Evolutionary conservation across 2,113 vertebrate genomes (phyloP).

Genomic region (Eublepharis macularius): DNA sequence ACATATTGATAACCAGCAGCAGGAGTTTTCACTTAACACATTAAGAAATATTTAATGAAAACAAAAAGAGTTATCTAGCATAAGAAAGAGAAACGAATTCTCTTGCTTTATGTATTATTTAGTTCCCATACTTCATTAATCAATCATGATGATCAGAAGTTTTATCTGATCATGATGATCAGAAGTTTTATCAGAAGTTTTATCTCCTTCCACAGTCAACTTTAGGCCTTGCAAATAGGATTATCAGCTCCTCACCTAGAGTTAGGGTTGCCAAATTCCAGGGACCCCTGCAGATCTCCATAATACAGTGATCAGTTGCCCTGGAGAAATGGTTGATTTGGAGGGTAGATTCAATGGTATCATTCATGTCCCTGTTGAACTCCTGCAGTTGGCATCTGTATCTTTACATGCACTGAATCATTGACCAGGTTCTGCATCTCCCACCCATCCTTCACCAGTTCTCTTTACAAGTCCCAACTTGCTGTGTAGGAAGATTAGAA

Average conservation of each 20-base stretch:
- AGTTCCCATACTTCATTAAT: not conserved
- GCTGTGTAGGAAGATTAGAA: not conserved
- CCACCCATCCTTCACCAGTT: no score
- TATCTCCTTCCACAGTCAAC: not conserved
- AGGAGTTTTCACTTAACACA: conserved; percentile 56
- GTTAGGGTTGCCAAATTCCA: no score
- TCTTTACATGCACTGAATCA: not conserved
- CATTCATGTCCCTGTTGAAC: no score
- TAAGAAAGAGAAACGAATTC: conserved; percentile 30
- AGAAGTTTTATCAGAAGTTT: no score
- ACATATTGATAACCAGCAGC: conserved; percentile 58
- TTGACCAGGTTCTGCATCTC: no score
- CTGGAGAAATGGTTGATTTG: no score
- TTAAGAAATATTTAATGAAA: conserved; percentile 66
- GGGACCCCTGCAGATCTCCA: no score
- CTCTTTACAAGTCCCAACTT: not conserved
- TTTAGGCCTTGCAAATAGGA: not conserved
- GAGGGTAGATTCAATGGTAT: no score
- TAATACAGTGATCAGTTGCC: no score
- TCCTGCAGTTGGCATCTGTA: no score
- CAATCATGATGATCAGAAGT: not conserved
- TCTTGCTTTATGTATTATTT: not conserved
- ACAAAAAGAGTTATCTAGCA: conserved; percentile 56
- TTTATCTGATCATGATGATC: not conserved
- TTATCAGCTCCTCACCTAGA: not conserved